These are phyloP conservation scores for Atta colombica DNA, from an alignment of 1,140 invertebrate genomes.

Conservation along the genomic window DNA sequence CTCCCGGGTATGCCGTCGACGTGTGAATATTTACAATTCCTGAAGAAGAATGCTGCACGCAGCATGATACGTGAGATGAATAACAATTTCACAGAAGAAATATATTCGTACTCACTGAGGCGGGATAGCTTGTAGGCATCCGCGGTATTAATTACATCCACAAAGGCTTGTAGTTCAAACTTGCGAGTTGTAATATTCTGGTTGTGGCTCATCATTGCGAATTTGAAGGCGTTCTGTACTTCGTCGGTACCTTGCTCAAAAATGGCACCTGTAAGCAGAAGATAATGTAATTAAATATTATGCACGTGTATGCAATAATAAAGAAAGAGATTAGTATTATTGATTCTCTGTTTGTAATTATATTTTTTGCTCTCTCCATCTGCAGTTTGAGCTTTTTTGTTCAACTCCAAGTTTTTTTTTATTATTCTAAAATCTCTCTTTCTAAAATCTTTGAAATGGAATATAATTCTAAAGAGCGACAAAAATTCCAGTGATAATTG, in stretches of 20 bases:
- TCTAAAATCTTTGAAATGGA: too few relatives aligned
- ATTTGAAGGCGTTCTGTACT: slow-evolving; percentile 95
- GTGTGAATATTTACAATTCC: slow-evolving; percentile 35
- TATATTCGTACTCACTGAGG: slow-evolving; percentile 91
- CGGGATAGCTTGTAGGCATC: slow-evolving; percentile 96
- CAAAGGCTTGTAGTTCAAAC: slow-evolving; percentile 94
- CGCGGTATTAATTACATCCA: slow-evolving; percentile 96
- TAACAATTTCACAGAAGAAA: slow-evolving; percentile 5
- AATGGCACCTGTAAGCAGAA: slow-evolving; percentile 91
- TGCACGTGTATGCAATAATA: background rate
- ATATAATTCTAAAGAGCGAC: too few relatives aligned
- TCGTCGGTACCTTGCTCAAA: slow-evolving; percentile 96
- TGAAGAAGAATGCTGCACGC: slow-evolving; percentile 46
- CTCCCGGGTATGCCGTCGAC: slow-evolving; percentile 21
- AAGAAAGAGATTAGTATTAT: background rate
- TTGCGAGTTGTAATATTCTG: slow-evolving; percentile 90
- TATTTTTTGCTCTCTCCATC: too few relatives aligned
- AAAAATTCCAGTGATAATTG: too few relatives aligned
- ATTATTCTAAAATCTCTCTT: too few relatives aligned
- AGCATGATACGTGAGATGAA: slow-evolving; percentile 18
- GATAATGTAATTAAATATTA: background rate
- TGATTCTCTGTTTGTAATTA: too few relatives aligned
- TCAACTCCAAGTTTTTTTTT: too few relatives aligned
- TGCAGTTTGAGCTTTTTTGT: too few relatives aligned
- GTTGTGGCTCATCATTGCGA: slow-evolving; percentile 94